Evolutionary conservation across 2,113 vertebrate species (phyloP), one percentile per base, ranked within the genome.

Genomic region (Engystomops pustulosus): DNA sequence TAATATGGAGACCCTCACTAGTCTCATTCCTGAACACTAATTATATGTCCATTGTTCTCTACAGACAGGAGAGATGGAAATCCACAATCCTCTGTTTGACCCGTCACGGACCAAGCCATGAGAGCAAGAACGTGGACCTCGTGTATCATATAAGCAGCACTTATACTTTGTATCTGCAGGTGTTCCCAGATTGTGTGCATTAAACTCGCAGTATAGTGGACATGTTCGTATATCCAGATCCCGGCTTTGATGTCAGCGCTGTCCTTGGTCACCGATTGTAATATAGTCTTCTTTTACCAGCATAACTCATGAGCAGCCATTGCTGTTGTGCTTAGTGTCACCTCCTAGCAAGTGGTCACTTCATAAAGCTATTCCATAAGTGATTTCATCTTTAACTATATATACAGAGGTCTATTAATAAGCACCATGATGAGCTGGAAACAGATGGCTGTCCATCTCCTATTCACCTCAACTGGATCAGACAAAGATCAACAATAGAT

Each of bases 41-140:
- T n/a, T 4, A 30, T 6, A 8, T 32, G 3, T 30, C 32, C 6
- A 45, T 77, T 55, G 79, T 34, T 44, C 18, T 51, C 17, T 41
- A n/a, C 86, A 88, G 87, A 85, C 83, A 5, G 87, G 87, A 62
- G 87, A 88, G 65, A 85, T 88, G 87, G 87, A 88, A 74, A 41
- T 88, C 32, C 86, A 88, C 80, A 88, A 88, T 34, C 87, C 87
- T 0, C 80, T 88, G 30, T 88, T 88, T 3, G 77, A 88, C 9
- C 84, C 85, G 41, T 81, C 80, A 4, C 27, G 44, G 36, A 38
- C 32, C 62, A 53, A 67, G 32, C 60, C 78, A 25, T 84, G 60
- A 78, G 14, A 36, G 23, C 11, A 12, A 8, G 2, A 1, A 20
- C 11, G 8, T 6, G 9, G 18, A 70, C 32, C 18, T 12, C n/a